Evolutionary conservation across 1,140 invertebrate genomes (phyloP).

Genomic region (Apis laboriosa): DNA sequence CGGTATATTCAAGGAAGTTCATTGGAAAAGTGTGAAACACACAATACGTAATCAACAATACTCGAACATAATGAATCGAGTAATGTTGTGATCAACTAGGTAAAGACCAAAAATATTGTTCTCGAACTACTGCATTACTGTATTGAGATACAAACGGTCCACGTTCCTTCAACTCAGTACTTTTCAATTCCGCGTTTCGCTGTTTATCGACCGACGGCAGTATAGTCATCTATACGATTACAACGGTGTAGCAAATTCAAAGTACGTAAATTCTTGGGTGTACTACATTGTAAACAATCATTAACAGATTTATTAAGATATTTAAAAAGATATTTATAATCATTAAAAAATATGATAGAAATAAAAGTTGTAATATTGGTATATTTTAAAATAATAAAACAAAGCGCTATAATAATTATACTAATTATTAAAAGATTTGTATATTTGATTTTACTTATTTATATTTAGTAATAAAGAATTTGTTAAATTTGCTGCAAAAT

Average conservation of each 20-base stretch:
- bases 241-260: constrained; percentile 31
- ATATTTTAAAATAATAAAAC: not conserved
- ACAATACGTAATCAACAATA: constrained; percentile 1
- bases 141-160: constrained; percentile 61
- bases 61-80: constrained; percentile 26
- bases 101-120: constrained; percentile 39
- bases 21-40: constrained; percentile 4
- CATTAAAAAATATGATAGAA: not conserved
- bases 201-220: constrained; percentile 54
- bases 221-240: constrained; percentile 34
- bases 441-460: not conserved
- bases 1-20: constrained; percentile 4
- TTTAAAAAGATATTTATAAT: not conserved
- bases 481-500: not conserved
- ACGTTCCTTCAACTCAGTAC: constrained; percentile 52
- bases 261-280: constrained; percentile 22
- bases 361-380: not conserved
- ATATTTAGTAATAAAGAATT: not conserved
- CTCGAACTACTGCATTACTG: constrained; percentile 43
- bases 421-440: not conserved
- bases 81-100: constrained; percentile 32
- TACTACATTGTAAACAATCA: not conserved
- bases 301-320: not conserved
- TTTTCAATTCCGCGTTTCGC: constrained; percentile 62
- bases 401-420: not conserved